These are phyloP conservation scores for Antedon mediterranea DNA, from an alignment of 53 echinoderm and acorn worm genomes.

Conservation along the genomic window DNA sequence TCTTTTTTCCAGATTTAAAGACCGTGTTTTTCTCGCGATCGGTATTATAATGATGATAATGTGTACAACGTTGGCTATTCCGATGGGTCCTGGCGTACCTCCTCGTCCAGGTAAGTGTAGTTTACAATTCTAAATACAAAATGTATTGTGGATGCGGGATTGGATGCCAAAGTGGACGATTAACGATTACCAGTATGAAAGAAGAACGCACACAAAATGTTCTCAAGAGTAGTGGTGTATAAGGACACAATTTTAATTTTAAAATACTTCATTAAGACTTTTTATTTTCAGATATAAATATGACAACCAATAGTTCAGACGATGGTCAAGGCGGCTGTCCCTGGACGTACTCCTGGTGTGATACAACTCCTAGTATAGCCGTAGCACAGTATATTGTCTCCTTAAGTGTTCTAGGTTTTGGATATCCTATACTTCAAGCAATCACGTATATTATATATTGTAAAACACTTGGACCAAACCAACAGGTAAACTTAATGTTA, in stretches of 20 bases:
- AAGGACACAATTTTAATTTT: no score
- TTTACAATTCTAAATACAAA: no score
- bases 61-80: not conserved
- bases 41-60: not conserved
- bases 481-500: not conserved
- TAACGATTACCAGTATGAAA: no score
- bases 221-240: no score
- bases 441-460: not conserved
- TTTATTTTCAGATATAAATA: not conserved
- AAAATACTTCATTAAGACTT: not conserved
- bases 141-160: no score
- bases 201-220: no score
- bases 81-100: not conserved
- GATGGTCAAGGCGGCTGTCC: not conserved
- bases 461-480: not conserved
- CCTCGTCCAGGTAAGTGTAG: not conserved
- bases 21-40: not conserved
- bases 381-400: not conserved
- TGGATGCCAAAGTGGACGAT: no score
- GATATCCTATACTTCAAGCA: not conserved
- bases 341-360: not conserved
- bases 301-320: not conserved
- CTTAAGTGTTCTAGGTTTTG: not conserved
- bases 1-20: not conserved
- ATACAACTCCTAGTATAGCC: not conserved